Evolutionary conservation across 1,140 invertebrate genomes (phyloP), one percentile per base, ranked within the genome.

Genomic region (Gonatopus flavifemur): DNA sequence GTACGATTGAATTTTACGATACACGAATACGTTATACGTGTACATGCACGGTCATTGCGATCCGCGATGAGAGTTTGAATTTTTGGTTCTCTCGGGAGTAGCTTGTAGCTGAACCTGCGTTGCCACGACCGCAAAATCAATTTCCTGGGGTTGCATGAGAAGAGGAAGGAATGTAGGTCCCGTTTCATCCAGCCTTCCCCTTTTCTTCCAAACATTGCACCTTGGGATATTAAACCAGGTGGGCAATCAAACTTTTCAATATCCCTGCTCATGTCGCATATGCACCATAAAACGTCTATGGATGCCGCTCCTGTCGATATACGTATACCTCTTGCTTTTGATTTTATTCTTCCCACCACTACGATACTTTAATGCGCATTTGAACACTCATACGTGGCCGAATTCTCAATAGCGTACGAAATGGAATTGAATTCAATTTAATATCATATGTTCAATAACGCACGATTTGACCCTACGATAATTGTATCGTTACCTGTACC

Each of bases 231-330:
- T 59, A 61, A 61, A 61, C 12, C 30, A n/a, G 36, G 15, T 52
- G 48, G 36, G 59, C 59, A 62, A 62, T 59, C 56, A 59, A 62
- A 58, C 52, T 61, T 61, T 61, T 58, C 58, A 55, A 60, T 60
- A 58, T 58, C 40, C 50, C 36, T 47, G 51, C 41, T 53, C 57
- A 43, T 56, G 57, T 61, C 58, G 55, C 44, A 38, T 59, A 56
- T 55, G 44, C 38, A 42, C 45, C 41, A 58, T 61, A 61, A 61
- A 61, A 55, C 18, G 36, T 13, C 31, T 15, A 18, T 48, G 16
- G 30, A n/a, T n/a, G 9, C 10, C 21, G n/a, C 22, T 40, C 30
- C 33, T n/a, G 22, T 18, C 9, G 5, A n/a, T n/a, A n/a, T n/a
- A n/a, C 21, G n/a, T n/a, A 28, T 19, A 28, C 18, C 15, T 50